Base-by-base conservation (phyloP, 2,113 vertebrate genomes). In the Thalassarche chlororhynchos region DNA sequence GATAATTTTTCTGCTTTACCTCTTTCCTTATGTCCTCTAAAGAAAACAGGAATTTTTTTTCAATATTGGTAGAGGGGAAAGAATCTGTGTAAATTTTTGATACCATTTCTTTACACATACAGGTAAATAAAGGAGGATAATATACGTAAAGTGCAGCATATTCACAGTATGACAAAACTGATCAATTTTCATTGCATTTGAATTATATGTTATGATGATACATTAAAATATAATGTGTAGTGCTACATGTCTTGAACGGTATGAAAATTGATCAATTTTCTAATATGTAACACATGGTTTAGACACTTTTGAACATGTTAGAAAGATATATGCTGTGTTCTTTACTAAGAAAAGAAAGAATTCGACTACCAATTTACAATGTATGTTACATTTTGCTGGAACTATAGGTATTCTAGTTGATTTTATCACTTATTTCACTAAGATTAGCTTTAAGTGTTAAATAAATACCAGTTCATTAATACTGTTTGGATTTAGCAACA, bases 251-350 rank as follows among this genome's bases (percentile, higher is more conserved):
- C 44, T 34, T 64, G 81, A 94, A 36, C 40, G 72, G 77, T 5
- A 75, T 36, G 82, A 94, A 94, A 96, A 91, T 36, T 34, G 95
- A 88, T 86, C 87, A 15, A 54, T 97, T 89, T 95, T 75, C 75
- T 94, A 82, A 93, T 69, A 47, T 2, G 17, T 31, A 95, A 81
- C 89, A 97, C 66, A 51, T 72, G 84, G 52, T 31, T 58, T 66
- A 66, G 71, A 42, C 82, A 36, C 55, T 83, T 62, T 1, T 34
- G 87, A 62, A 38, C 61, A 19, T 3, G 20, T 84, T 18, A 38
- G 61, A 89, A 93, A 19, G 23, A 24, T 77, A 36, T 17, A 18
- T 6, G 0, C 32, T 17, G 19, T 40, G 65, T 9, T 83, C 80
- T 65, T 52, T 74, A 38, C 78, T 47, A 54, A 46, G 75, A 29